Evolutionary conservation across 1,140 invertebrate species (phyloP).

Genomic region (Drepana arcuata): DNA sequence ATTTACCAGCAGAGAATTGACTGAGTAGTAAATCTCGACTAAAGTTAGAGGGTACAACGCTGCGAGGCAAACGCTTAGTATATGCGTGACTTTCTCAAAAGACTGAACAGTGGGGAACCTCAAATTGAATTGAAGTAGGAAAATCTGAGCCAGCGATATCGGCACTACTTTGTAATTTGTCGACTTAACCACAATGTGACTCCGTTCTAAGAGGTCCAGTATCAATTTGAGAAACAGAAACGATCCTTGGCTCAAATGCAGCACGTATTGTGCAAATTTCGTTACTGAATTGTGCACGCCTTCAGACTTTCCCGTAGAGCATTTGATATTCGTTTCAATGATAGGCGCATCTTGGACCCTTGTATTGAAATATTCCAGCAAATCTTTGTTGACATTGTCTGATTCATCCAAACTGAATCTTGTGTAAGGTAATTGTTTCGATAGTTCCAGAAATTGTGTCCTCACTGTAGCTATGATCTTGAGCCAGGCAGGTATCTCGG

Average conservation of each 20-base stretch:
- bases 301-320: conserved; percentile 78
- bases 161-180: conserved; percentile 94
- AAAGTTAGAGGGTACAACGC: conserved; percentile 91
- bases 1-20: conserved; percentile 87
- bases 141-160: conserved; percentile 93
- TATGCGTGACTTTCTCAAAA: conserved; percentile 89
- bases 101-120: conserved; percentile 91
- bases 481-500: conserved; percentile 91
- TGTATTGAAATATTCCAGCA: conserved; percentile 89
- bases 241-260: conserved; percentile 87
- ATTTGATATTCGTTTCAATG: conserved; percentile 89
- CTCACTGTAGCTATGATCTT: conserved; percentile 92
- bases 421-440: conserved; percentile 86
- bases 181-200: conserved; percentile 94
- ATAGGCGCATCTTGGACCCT: conserved; percentile 83
- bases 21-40: conserved; percentile 93
- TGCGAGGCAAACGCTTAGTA: conserved; percentile 91
- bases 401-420: conserved; percentile 82
- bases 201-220: conserved; percentile 94
- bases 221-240: conserved; percentile 94
- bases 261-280: conserved; percentile 90
- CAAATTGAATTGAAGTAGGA: conserved; percentile 93
- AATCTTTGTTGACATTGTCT: conserved; percentile 84
- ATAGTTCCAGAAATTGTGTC: conserved; percentile 86
- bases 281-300: conserved; percentile 75